Base-by-base conservation (phyloP, 2,113 vertebrate genomes). In the Pelobates fuscus region DNA sequence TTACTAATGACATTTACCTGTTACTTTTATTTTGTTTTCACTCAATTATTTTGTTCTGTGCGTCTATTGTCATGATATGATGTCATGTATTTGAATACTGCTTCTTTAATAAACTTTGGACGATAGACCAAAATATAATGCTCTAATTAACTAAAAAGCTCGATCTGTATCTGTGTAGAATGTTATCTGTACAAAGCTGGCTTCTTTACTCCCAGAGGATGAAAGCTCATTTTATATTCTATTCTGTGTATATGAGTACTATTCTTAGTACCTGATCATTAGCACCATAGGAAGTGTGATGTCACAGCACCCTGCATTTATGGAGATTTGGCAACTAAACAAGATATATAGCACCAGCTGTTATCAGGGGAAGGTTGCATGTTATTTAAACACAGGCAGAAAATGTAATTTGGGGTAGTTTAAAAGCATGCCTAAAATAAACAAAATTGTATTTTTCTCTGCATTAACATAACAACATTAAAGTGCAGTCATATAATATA, bases 211-310 rank as follows among this genome's bases (percentile, higher is more conserved):
- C 62, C 8, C 23, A 58, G 30, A 21, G 32, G 46, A 44, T 44
- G 30, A 65, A 74, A 65, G 52, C 30, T 65, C 62, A 66, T 60
- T 60, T 27, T 63, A 46, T 86, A 81, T 82, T 83, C 83, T 82
- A 0, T 79, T 79, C 81, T 3, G 43, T 81, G 63, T 78, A 86
- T 78, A 79, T 78, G 77, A 79, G 70, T 82, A 75, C 84, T 87
- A 84, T 86, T 86, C 82, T 85, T 84, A 86, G 83, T 81, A 74
- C 52, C 78, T 83, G 71, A 82, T 82, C 82, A 78, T 78, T 81
- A 84, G 66, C 82, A 81, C 78, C 71, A 70, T 70, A 27, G 82
- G 81, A 80, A 82, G 78, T 5, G 32, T 87, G 84, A 86, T 81
- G 75, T 86, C 84, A 86, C 54, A 73, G 25, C 52, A 29, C 79